Evolutionary conservation across 2,888 invertebrate species (phyloP).

Genomic region (Tubulanus polymorphus): DNA sequence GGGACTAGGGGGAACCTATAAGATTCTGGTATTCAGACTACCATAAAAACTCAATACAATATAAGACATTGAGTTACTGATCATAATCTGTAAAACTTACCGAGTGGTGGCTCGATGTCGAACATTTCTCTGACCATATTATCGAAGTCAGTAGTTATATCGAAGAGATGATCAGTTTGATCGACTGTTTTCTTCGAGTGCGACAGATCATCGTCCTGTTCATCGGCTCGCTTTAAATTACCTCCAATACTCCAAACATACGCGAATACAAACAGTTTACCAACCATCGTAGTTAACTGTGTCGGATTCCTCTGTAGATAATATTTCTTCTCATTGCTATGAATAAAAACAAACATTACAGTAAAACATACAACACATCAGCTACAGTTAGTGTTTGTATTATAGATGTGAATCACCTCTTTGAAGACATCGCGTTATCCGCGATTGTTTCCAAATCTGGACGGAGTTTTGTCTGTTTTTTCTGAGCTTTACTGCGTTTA

Average conservation of each 20-base stretch:
- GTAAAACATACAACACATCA: too few species aligned
- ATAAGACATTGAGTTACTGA: too few species aligned
- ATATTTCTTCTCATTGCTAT: constrained; percentile 26
- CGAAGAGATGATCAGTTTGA: constrained; percentile 30
- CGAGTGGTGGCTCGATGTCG: constrained; percentile 50
- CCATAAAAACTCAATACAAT: too few species aligned
- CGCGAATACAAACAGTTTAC: constrained; percentile 51
- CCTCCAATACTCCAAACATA: constrained; percentile 53
- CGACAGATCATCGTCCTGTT: constrained; percentile 41
- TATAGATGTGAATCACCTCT: too few species aligned
- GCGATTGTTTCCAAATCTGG: too few species aligned
- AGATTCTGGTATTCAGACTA: too few species aligned
- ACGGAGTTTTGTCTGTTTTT: too few species aligned
- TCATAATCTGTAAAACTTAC: constrained; percentile 23
- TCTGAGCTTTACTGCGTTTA: too few species aligned
- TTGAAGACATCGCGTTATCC: too few species aligned
- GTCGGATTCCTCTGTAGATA: constrained; percentile 47
- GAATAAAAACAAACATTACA: not conserved
- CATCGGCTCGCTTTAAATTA: constrained; percentile 45
- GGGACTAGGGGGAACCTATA: too few species aligned
- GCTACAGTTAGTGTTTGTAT: too few species aligned
- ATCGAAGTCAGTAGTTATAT: constrained; percentile 52
- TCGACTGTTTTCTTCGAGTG: constrained; percentile 25
- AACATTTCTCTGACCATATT: constrained; percentile 49
- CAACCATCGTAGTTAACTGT: constrained; percentile 40